Evolutionary conservation across 2,113 vertebrate species (phyloP), one percentile per base, ranked within the genome.

Genomic region (Parus major): DNA sequence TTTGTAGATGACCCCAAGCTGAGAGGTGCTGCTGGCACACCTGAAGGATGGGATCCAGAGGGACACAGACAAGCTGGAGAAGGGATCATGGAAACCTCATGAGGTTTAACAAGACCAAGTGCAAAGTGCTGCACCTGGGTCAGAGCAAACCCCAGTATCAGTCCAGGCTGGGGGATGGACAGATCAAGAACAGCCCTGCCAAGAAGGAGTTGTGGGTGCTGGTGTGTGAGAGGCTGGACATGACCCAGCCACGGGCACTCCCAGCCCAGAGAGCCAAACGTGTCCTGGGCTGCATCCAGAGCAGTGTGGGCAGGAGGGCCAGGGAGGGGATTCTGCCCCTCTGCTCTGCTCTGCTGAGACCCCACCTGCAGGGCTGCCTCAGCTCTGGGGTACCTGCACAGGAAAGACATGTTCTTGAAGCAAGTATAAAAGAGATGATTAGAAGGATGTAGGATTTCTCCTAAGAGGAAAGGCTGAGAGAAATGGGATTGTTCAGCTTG

Each of bases 141-240:
- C 39, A 60, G 25, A 2, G 36, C 24, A 82, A 69, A 22, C 15
- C 12, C 14, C 0, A 0, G 3, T 22, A 41, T 11, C 44, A n/a
- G 4, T 14, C 4, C n/a, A 47, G 52, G 25, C 13, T 80, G n/a
- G 21, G 21, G 12, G 13, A 68, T 47, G 31, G 2, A 15, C 39
- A 35, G 36, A 35, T 9, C 3, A 4, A 47, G 10, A 46, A 16
- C 12, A 33, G 53, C 42, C 53, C 18, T 39, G n/a, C 6, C 10
- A 3, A 68, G 13, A 56, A 27, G 8, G 22, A 5, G 13, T 6
- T 39, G 64, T 17, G 33, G 16, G 2, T 56, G 16, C 41, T 56
- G 39, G 0, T 2, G 49, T 50, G 1, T 47, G 52, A 66, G 41
- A 57, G 27, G 12, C 13, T 56, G 65, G 23, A 49, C 29, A 41